Percentiles rank a stretch among this genome's conserved stretches.
Evolutionary conservation across 1,140 invertebrate species (phyloP).

Genomic region (Drosophila murphyi): DNA sequence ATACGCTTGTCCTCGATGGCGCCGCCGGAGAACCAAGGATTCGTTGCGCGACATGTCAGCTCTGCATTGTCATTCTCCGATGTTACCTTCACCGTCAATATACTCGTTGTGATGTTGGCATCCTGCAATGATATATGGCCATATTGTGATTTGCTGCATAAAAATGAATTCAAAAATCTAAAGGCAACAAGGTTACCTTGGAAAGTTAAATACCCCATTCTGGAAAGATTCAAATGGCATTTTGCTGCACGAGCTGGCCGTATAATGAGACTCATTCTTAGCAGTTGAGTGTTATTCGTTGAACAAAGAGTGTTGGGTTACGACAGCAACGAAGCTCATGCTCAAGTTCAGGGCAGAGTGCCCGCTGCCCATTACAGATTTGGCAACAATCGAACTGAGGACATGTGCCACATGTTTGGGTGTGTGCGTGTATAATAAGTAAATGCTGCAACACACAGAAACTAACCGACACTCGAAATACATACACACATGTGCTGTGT

Average conservation of each 20-base stretch:
- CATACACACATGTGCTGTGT: slow-evolving; percentile 2
- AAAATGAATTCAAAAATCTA: neutral
- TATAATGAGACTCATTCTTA: slow-evolving; percentile 58
- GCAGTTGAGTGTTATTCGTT: neutral
- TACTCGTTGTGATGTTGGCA: slow-evolving; percentile 90
- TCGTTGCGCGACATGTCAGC: slow-evolving; percentile 94
- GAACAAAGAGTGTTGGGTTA: slow-evolving; percentile 23
- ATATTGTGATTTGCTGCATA: neutral
- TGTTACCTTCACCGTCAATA: slow-evolving; percentile 89
- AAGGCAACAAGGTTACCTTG: neutral
- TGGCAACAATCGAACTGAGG: slow-evolving; percentile 15
- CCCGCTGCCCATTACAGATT: slow-evolving; percentile 1
- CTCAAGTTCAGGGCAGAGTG: neutral
- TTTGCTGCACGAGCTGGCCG: slow-evolving; percentile 13
- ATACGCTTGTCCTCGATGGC: slow-evolving; percentile 91
- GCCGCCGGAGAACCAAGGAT: slow-evolving; percentile 93
- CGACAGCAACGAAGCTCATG: slow-evolving; percentile 2
- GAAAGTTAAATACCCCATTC: neutral
- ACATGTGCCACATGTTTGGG: neutral
- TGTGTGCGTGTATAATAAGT: too few species aligned
- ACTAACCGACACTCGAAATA: neutral
- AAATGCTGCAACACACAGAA: neutral
- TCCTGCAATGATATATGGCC: slow-evolving; percentile 76
- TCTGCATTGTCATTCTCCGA: slow-evolving; percentile 92
- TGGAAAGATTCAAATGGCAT: slow-evolving; percentile 24